Evolutionary conservation across 1,140 invertebrate genomes (phyloP).

Genomic region (Lepidotrigona ventralis): DNA sequence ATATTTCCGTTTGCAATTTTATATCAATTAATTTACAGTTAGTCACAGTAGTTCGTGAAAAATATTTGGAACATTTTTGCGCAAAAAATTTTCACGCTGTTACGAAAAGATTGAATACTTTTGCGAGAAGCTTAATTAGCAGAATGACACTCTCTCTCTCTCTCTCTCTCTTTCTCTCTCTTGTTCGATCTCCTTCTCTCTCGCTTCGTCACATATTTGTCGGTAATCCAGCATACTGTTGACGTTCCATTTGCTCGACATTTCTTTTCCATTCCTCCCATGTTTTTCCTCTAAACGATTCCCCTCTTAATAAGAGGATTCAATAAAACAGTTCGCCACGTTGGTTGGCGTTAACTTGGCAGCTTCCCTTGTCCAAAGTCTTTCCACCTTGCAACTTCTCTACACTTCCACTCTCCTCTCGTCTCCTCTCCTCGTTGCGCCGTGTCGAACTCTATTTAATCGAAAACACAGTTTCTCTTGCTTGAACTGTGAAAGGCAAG

Average conservation of each 20-base stretch:
- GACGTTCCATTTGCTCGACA: constrained; percentile 29
- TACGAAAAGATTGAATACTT: neutral
- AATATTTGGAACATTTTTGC: no score
- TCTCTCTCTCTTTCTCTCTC: neutral
- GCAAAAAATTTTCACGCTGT: neutral
- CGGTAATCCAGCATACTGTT: constrained; percentile 16
- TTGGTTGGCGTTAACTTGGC: neutral
- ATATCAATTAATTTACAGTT: no score
- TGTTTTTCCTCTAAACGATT: constrained; percentile 12
- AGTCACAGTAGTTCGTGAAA: no score
- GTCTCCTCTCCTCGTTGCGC: no score
- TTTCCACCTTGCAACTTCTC: neutral
- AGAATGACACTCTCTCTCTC: neutral
- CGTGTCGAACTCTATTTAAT: neutral
- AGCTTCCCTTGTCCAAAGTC: neutral
- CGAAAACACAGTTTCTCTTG: neutral
- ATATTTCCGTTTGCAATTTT: no score
- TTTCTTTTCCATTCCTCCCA: constrained; percentile 1
- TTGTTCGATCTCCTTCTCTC: neutral
- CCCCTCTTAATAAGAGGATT: neutral
- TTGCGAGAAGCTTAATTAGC: neutral
- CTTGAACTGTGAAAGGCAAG: neutral
- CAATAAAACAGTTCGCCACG: no score
- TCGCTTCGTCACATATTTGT: neutral
- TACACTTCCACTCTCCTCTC: no score